phyloP scores from a whole-genome alignment of 2,888 invertebrate species.

The Lasioglossum leucozonium region DNA sequence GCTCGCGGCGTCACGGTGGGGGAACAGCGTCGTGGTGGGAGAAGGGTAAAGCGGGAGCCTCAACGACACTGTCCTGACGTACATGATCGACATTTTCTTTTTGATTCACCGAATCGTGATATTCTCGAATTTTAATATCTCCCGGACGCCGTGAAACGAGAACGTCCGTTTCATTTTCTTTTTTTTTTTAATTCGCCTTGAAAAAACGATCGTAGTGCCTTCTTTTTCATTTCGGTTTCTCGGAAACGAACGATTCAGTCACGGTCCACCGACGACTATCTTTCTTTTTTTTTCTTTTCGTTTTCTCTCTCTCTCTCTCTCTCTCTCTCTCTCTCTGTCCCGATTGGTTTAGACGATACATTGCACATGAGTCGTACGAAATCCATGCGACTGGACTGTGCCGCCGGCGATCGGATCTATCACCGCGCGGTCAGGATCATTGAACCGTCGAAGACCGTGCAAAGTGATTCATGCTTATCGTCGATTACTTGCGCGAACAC shows the following conservation, averaged over 20 bases:
- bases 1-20: too few species aligned
- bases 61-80: too few species aligned
- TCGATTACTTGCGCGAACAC: background rate
- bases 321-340: background rate
- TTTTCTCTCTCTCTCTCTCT: background rate
- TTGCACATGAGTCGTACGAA: background rate
- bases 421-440: slow-evolving; percentile 21
- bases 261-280: background rate
- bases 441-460: slow-evolving; percentile 29
- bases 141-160: too few species aligned
- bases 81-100: background rate
- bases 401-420: background rate
- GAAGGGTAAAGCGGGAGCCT: too few species aligned
- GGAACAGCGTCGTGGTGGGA: too few species aligned
- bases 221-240: slow-evolving; percentile 20
- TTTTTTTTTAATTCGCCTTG: background rate
- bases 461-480: slow-evolving; percentile 41
- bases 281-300: too few species aligned
- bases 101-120: background rate
- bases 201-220: slow-evolving; percentile 38
- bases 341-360: background rate
- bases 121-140: too few species aligned
- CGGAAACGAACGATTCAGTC: background rate
- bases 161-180: too few species aligned
- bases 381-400: background rate